These are phyloP conservation scores for Dendrocincla tyrannina DNA, from an alignment of 2,797 vertebrate species.

Conservation along the genomic window DNA sequence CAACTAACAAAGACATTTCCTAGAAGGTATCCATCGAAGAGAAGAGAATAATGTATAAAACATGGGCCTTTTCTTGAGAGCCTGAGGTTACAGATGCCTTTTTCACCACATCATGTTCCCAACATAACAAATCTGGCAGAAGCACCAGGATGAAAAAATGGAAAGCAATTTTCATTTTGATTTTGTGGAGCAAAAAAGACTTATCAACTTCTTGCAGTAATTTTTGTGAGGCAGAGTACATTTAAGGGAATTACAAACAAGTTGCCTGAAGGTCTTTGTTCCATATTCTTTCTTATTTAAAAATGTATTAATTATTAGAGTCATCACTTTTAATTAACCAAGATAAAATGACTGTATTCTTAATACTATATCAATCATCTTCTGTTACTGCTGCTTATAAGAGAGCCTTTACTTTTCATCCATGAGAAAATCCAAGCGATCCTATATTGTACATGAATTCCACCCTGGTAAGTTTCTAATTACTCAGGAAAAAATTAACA, in stretches of 20 bases:
- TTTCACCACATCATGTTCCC: constrained; percentile 54
- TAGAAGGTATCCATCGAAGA: constrained; percentile 59
- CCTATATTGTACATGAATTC: neutral
- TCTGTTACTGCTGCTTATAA: neutral
- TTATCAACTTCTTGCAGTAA: constrained; percentile 4
- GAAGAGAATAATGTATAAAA: constrained; percentile 60
- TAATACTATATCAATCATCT: neutral
- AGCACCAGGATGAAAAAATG: constrained; percentile 33
- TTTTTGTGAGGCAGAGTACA: constrained; percentile 5
- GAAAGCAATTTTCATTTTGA: constrained; percentile 11
- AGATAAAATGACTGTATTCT: neutral
- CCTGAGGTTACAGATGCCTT: constrained; percentile 68
- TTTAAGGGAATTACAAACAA: constrained; percentile 15
- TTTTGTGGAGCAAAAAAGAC: neutral
- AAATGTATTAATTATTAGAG: neutral
- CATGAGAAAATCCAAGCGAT: neutral
- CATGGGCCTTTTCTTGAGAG: constrained; percentile 48
- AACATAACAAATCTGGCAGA: constrained; percentile 44
- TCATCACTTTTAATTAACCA: neutral
- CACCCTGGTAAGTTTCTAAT: neutral
- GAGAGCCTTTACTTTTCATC: neutral
- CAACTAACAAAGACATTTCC: constrained; percentile 64
- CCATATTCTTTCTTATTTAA: neutral
- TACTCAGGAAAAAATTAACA: neutral
- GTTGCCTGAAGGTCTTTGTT: neutral